phyloP scores from a whole-genome alignment of 2,888 invertebrate species.

The Ochlodes sylvanus region DNA sequence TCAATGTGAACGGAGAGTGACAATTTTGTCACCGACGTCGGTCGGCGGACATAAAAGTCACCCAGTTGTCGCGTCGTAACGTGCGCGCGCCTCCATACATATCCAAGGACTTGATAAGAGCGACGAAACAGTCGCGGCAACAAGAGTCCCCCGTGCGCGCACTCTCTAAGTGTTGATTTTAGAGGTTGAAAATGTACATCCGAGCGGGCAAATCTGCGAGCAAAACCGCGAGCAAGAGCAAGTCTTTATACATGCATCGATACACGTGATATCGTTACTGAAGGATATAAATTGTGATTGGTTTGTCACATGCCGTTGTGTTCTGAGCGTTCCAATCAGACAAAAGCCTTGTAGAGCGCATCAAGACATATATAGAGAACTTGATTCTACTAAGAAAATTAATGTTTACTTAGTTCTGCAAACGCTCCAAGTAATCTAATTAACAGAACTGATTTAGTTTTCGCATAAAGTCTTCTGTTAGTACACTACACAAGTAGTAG shows the following conservation, averaged over 20 bases:
- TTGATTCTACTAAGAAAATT: constrained; percentile 23
- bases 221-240: no score
- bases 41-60: no score
- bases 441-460: constrained; percentile 26
- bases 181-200: no score
- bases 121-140: no score
- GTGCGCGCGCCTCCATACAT: no score
- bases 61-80: no score
- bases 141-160: no score
- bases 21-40: no score
- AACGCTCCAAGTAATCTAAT: constrained; percentile 29
- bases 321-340: constrained; percentile 59
- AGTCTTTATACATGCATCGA: background rate
- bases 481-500: background rate
- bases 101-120: no score
- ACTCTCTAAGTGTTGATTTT: no score
- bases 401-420: constrained; percentile 29
- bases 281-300: constrained; percentile 66
- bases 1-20: no score
- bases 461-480: constrained; percentile 13
- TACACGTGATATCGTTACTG: constrained; percentile 37
- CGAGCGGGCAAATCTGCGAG: no score
- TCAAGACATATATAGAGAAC: constrained; percentile 14
- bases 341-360: constrained; percentile 40
- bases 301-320: constrained; percentile 63